phyloP scores from a whole-genome alignment of 1,140 invertebrate genomes.

The Ostrea edulis region DNA sequence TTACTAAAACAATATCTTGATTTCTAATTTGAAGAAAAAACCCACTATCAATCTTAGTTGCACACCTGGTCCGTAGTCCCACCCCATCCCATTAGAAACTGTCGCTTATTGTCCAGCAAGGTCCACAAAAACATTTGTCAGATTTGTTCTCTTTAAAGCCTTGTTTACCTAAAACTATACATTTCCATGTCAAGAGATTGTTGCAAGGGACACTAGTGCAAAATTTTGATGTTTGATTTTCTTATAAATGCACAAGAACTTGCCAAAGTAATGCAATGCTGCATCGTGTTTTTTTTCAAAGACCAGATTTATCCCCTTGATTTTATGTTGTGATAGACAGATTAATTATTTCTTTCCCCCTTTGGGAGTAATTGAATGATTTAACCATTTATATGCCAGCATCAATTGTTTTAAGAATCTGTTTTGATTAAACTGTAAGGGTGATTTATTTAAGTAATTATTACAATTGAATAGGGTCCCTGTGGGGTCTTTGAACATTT shows the following conservation, averaged over 20 bases:
- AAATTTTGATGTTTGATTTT: too few relatives aligned
- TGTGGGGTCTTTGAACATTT: slow-evolving; percentile 34
- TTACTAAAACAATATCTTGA: background rate
- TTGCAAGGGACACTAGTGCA: background rate
- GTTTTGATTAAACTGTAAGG: slow-evolving; percentile 4
- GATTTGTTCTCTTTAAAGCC: background rate
- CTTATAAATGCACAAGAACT: too few relatives aligned
- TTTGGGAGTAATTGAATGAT: background rate
- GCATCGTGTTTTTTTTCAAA: background rate
- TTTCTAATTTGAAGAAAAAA: too few relatives aligned
- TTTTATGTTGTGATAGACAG: background rate
- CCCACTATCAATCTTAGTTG: background rate
- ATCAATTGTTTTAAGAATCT: slow-evolving; percentile 15
- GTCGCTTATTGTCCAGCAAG: background rate
- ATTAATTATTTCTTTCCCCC: background rate
- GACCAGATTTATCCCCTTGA: background rate
- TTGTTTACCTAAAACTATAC: slow-evolving; percentile 21
- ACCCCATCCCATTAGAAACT: slow-evolving; percentile 18
- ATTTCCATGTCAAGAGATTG: slow-evolving; percentile 1
- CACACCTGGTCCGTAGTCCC: background rate
- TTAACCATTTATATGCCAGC: slow-evolving; percentile 14
- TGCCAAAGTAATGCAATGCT: background rate
- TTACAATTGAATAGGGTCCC: slow-evolving; percentile 17
- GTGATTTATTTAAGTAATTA: slow-evolving; percentile 16
- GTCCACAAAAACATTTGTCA: slow-evolving; percentile 6